Base-by-base conservation (phyloP, 2,888 invertebrate genomes). In the Troglohyphantes excavatus region DNA sequence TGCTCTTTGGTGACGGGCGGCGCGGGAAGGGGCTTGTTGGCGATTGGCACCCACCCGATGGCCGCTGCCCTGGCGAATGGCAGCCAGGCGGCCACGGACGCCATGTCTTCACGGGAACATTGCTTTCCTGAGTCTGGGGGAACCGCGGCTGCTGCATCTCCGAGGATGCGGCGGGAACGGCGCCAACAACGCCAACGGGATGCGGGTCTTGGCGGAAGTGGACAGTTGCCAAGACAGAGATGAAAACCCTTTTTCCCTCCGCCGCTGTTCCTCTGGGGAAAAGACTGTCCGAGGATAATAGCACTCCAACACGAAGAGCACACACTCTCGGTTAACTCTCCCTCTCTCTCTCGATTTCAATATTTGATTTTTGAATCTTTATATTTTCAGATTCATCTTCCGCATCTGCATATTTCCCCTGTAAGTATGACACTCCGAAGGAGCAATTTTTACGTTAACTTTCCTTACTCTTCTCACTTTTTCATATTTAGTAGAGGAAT, bases 81-180 rank as follows among this genome's bases (percentile, higher is more conserved):
- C 95, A 99, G 96, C 99, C 99, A 99, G 94, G 99, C 99, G 95
- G 99, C 99, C 95, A 99, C 99, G 95, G 99, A 99, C 95, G 99
- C 99, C 99, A 99, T 99, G 90, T 76, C 75, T 84, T 75, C 78
- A 78, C 59, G 59, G 85, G 68, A 39, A 27, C 85, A 86, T 86
- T 61, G 76, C 85, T 76, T 17, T 26, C 68, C 85, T n/a, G 76
- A 86, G 76, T 70, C 76, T 67, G 67, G n/a, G n/a, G n/a, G n/a
- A n/a, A 5, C 39, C 23, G 13, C 19, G 7, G 29, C 21, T 13
- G 29, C 21, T 23, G 63, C 65, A 17, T 29, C 53, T 9, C 27
- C 3, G 2, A 33, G 26, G 26, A 43, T 46, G 43, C 26, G 72
- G n/a, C 5, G 39, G 21, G 21, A 72, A 13, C 26, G 26, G 39